Base-by-base conservation (phyloP, 1,140 invertebrate species). In the Lordiphosa stackelbergi region DNA sequence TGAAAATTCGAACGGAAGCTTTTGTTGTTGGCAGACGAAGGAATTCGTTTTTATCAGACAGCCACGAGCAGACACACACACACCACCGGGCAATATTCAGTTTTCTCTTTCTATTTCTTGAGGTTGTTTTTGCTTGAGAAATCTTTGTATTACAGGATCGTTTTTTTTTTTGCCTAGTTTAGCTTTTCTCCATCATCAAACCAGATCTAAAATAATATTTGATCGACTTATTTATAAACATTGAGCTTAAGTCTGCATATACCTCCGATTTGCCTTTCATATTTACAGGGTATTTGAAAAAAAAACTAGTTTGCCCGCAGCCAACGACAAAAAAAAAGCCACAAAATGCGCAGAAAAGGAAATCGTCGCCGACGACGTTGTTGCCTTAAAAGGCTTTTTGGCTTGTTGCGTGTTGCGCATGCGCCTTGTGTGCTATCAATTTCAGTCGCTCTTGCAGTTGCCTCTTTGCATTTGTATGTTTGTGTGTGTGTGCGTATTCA, bases 301-400 rank as follows among this genome's bases (percentile, higher is more conserved):
- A 54, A 66, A 81, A 81, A 81, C 75, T 83, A 83, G 77, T 81
- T 81, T 81, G 71, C 53, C 69, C 66, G 66, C 53, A 40, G 35
- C 53, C 19, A 53, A 45, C 38, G 48, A 45, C 24, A 66, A 58
- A 47, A 52, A 68, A 46, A 38, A 49, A n/a, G 43, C 52, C 53
- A 48, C 49, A 56, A 62, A 75, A 68, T 57, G 66, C 53, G 62
- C 77, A 57, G 78, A 83, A 83, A 83, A 83, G 77, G 77, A 83
- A 83, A 83, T 73, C 78, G 78, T 73, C 61, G 75, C 53, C 74
- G 70, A 52, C 48, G 52, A 56, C 68, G 77, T 59, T 68, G 69
- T 5, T 64, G 58, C 69, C 57, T 69, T 69, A 69, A 69, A 69
- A 69, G 66, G 66, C 66, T 53, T 61, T 66, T 61, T 61, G 65